Base-by-base conservation (phyloP, 2,888 invertebrate species). In the Clanis bilineata region DNA sequence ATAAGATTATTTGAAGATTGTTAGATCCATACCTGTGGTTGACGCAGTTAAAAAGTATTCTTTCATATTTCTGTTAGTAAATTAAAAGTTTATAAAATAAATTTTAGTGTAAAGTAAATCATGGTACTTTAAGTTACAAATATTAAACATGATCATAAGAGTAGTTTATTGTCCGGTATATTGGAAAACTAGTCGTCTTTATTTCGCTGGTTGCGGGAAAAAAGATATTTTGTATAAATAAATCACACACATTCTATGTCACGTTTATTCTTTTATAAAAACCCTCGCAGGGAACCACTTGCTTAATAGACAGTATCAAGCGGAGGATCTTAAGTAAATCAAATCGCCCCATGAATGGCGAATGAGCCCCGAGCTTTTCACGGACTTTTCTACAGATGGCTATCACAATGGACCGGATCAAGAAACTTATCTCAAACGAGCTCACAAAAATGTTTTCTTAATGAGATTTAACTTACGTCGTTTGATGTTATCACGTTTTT, bases 271-370 rank as follows among this genome's bases (percentile, higher is more conserved):
- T 80, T 82, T 81, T 78, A 78, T 77, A 82, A 79, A 84, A 83
- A 80, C 79, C 80, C 74, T 73, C 76, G 77, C 79, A 80, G 71
- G 65, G 71, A 73, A 80, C 82, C 86, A 84, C 80, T 88, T 86
- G 80, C 83, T 90, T 90, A 89, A 91, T 87, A 89, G 86, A 88
- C 84, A 82, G 88, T 90, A 90, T 90, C 90, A 85, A 77, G 76
- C 72, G 80, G 72, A 80, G 80, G 90, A 90, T 90, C 91, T 92
- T 90, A 91, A 90, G 92, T 92, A 92, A 92, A 92, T 92, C 92
- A 92, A 92, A 92, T 90, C 90, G 80, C 88, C 86, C 89, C 85
- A 87, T 91, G 91, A 92, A 92, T 91, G 83, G 90, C 70, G 89
- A 87, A 89, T 85, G 90, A 88, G 85, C 67, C 83, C 80, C 74